These are phyloP conservation scores for Calameuta filiformis DNA, from an alignment of 2,888 invertebrate genomes.

Conservation along the genomic window DNA sequence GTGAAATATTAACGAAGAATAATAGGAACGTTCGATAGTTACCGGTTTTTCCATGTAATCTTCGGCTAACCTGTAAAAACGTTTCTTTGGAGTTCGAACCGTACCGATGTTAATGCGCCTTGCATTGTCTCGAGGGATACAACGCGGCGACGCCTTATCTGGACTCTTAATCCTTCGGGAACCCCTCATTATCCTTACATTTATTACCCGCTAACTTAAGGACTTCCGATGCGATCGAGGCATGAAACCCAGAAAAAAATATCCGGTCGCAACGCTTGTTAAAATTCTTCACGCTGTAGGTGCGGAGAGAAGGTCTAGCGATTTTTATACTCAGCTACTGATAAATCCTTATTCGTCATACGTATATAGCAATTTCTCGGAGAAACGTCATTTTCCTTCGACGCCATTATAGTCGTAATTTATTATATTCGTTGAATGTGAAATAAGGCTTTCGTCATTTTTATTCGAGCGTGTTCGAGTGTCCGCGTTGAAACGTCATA, in stretches of 20 bases:
- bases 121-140: slow-evolving; percentile 15
- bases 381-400: neutral
- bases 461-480: slow-evolving; percentile 15
- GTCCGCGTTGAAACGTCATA: slow-evolving; percentile 6
- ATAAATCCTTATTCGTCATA: neutral
- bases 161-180: slow-evolving; percentile 36
- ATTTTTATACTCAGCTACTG: neutral
- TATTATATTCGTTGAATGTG: neutral
- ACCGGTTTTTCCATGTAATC: neutral
- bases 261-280: slow-evolving; percentile 49
- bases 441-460: neutral
- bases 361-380: neutral
- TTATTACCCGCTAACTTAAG: slow-evolving; percentile 45
- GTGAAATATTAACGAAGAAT: neutral
- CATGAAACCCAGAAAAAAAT: slow-evolving; percentile 42
- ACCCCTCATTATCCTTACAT: slow-evolving; percentile 45
- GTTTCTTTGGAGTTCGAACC: neutral
- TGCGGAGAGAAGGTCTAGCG: slow-evolving; percentile 16
- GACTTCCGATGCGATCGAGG: slow-evolving; percentile 47
- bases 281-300: slow-evolving; percentile 55
- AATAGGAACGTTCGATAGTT: neutral
- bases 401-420: neutral
- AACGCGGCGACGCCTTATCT: slow-evolving; percentile 29
- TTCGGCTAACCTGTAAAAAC: neutral
- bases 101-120: neutral